phyloP scores from a whole-genome alignment of 2,113 vertebrate genomes.

The Fulica atra region DNA sequence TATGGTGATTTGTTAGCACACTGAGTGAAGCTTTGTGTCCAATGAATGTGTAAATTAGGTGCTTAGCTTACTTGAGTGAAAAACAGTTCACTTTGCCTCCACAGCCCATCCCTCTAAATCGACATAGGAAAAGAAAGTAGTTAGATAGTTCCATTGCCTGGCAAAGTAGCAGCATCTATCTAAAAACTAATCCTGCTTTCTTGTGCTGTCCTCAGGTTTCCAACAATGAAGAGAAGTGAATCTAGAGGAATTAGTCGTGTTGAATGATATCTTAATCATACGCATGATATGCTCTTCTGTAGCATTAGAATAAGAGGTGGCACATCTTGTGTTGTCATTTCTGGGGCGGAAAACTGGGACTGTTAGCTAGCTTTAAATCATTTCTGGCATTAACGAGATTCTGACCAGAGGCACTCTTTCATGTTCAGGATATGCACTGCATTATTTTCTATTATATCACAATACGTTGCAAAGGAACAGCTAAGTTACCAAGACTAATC shows the following conservation, averaged over 20 bases:
- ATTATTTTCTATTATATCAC: constrained; percentile 44
- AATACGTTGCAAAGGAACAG: not conserved
- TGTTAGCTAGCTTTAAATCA: constrained; percentile 25
- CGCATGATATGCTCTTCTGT: not conserved
- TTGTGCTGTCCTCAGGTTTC: not conserved
- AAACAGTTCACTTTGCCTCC: not conserved
- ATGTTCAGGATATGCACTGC: constrained; percentile 4
- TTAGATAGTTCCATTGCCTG: not conserved
- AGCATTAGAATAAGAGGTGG: constrained; percentile 23
- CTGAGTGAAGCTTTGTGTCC: not conserved
- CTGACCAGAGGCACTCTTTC: constrained; percentile 51
- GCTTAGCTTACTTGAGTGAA: not conserved
- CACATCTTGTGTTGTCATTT: constrained; percentile 55
- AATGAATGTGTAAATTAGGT: constrained; percentile 43
- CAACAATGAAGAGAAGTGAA: constrained; percentile 26
- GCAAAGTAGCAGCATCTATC: not conserved
- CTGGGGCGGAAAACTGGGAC: constrained; percentile 42
- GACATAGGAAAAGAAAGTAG: not conserved
- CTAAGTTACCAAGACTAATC: constrained; percentile 58
- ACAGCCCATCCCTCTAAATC: not conserved
- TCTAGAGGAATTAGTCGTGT: not conserved
- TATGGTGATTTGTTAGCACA: constrained; percentile 22
- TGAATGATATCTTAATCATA: constrained; percentile 14
- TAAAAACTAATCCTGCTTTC: not conserved
- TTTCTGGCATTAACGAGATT: constrained; percentile 49